phyloP scores from a whole-genome alignment of 1,140 invertebrate genomes.

The Heterodera schachtii region DNA sequence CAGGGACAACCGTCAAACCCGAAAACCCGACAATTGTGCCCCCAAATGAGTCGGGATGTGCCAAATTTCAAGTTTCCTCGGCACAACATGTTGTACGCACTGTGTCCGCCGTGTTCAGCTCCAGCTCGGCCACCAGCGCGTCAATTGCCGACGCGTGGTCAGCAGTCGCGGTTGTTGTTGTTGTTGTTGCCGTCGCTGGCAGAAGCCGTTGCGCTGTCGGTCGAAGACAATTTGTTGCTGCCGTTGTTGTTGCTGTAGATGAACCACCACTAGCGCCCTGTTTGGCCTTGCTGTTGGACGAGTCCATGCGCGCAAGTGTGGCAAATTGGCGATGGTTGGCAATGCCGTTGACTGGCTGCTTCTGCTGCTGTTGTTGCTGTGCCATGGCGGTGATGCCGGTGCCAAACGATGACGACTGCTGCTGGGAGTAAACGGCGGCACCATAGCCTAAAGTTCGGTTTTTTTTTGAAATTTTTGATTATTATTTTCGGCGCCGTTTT shows the following conservation, averaged over 20 bases:
- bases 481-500: no score
- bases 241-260: neutral
- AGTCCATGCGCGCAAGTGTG: conserved; percentile 6
- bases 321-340: neutral
- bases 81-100: neutral
- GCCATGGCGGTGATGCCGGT: no score
- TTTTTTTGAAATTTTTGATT: no score
- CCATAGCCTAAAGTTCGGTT: no score
- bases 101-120: conserved; percentile 59
- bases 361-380: no score
- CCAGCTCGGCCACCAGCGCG: conserved; percentile 60
- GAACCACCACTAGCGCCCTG: neutral
- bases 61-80: no score
- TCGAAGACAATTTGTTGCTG: neutral
- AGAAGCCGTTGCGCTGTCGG: neutral
- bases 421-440: no score
- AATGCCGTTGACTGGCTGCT: no score
- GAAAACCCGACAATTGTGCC: no score
- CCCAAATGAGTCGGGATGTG: no score
- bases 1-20: no score
- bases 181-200: neutral
- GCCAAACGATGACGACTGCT: no score
- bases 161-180: conserved; percentile 3
- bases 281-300: neutral
- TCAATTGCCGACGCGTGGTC: conserved; percentile 59